Percentiles rank a stretch among this genome's conserved stretches.
Evolutionary conservation across 2,888 invertebrate species (phyloP).

Genomic region (Epistrophe eligans): DNA sequence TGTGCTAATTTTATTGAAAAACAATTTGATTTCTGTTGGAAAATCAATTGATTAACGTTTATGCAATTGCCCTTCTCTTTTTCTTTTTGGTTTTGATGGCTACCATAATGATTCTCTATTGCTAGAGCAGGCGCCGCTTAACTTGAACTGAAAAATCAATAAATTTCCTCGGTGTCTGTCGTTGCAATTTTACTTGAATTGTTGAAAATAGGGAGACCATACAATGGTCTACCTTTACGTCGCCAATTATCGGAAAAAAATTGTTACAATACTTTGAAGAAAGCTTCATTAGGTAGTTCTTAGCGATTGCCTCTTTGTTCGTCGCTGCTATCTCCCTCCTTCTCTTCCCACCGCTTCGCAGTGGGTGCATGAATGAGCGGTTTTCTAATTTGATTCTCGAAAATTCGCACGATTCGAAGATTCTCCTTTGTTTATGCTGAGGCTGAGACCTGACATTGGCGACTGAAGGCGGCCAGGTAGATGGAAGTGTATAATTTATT

Average conservation of each 20-base stretch:
- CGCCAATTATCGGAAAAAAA: conserved; percentile 64
- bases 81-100: conserved; percentile 16
- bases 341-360: not conserved
- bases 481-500: not conserved
- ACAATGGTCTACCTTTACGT: conserved; percentile 35
- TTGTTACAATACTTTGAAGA: conserved; percentile 16
- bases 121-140: conserved; percentile 38
- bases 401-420: conserved; percentile 59
- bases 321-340: not conserved
- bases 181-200: conserved; percentile 24
- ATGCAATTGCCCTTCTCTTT: conserved; percentile 52
- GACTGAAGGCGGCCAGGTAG: conserved; percentile 10
- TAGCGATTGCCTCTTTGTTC: not conserved
- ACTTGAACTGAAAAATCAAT: conserved; percentile 66
- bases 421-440: conserved; percentile 62
- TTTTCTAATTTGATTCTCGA: conserved; percentile 59
- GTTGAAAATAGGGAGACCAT: conserved; percentile 9
- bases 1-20: conserved; percentile 1
- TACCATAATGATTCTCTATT: conserved; percentile 43
- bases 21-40: conserved; percentile 22
- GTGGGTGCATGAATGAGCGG: conserved; percentile 21
- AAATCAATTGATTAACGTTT: conserved; percentile 63
- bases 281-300: conserved; percentile 6
- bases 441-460: not conserved
- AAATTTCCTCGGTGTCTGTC: conserved; percentile 54